These are phyloP conservation scores for Eumeta japonica DNA, from an alignment of 1,140 invertebrate species.

Conservation along the genomic window DNA sequence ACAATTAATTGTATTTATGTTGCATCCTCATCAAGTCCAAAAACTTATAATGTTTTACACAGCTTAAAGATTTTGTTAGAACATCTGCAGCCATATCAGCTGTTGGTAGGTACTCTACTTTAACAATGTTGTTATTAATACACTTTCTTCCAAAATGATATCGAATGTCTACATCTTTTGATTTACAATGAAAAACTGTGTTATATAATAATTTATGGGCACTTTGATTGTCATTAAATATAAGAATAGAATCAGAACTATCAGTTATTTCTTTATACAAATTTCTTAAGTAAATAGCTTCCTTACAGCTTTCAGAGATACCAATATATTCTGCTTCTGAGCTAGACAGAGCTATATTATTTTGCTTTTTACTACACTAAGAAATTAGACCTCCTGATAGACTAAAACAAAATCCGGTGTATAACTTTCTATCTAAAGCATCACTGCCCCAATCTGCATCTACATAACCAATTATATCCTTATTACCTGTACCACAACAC, in stretches of 20 bases:
- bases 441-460: slow-evolving; percentile 25
- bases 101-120: slow-evolving; percentile 8
- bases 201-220: no score
- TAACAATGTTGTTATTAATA: slow-evolving; percentile 4
- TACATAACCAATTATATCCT: slow-evolving; percentile 12
- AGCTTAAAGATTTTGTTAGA: slow-evolving; percentile 9
- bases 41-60: slow-evolving; percentile 9
- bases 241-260: no score
- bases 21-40: slow-evolving; percentile 3
- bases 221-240: no score
- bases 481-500: background rate
- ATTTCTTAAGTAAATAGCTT: slow-evolving; percentile 18
- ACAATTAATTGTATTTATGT: slow-evolving; percentile 1
- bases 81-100: slow-evolving; percentile 10
- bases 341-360: slow-evolving; percentile 28
- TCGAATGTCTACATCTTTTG: slow-evolving; percentile 6
- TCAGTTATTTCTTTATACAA: slow-evolving; percentile 8
- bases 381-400: slow-evolving; percentile 16
- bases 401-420: slow-evolving; percentile 27
- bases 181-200: no score
- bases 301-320: slow-evolving; percentile 17
- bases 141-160: slow-evolving; percentile 4
- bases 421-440: slow-evolving; percentile 21
- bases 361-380: slow-evolving; percentile 33
- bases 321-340: slow-evolving; percentile 43